Conservation (phyloP, 2,888 invertebrate species). For the Ormyrus thymus region DNA sequence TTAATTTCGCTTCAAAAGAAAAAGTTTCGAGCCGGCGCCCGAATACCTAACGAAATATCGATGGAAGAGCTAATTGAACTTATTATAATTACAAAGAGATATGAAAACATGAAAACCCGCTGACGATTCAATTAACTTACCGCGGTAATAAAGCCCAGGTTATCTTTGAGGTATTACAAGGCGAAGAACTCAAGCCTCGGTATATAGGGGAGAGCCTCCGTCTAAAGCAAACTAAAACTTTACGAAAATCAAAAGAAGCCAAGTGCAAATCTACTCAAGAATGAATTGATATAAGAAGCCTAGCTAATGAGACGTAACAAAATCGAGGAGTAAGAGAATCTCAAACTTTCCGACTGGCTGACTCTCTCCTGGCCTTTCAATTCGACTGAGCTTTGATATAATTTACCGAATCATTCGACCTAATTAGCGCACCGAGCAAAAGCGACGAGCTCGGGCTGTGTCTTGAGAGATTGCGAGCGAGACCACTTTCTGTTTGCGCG, state of each 20-base stretch:
- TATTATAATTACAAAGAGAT: too few species aligned
- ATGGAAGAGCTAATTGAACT: too few species aligned
- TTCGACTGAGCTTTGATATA: constrained; percentile 17
- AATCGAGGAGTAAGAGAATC: background rate
- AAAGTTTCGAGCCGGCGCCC: too few species aligned
- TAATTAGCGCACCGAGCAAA: constrained; percentile 24
- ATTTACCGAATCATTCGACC: constrained; percentile 27
- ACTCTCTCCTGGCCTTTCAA: background rate
- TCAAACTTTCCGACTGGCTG: too few species aligned
- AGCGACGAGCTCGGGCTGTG: background rate
- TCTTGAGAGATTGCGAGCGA: background rate
- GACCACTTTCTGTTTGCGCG: background rate
- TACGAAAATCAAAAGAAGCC: constrained; percentile 21
- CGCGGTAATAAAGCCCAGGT: too few species aligned
- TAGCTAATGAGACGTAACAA: constrained; percentile 44
- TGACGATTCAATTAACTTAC: too few species aligned
- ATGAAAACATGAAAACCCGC: too few species aligned
- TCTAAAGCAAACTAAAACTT: constrained; percentile 18
- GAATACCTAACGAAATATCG: too few species aligned
- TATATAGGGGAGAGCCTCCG: background rate
- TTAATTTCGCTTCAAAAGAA: too few species aligned
- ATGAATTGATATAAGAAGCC: constrained; percentile 8
- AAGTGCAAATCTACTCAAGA: constrained; percentile 10
- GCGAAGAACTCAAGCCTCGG: background rate
- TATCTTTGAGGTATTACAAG: too few species aligned